Conservation (phyloP, 1,140 invertebrate species). For the Orchesella cincta region DNA sequence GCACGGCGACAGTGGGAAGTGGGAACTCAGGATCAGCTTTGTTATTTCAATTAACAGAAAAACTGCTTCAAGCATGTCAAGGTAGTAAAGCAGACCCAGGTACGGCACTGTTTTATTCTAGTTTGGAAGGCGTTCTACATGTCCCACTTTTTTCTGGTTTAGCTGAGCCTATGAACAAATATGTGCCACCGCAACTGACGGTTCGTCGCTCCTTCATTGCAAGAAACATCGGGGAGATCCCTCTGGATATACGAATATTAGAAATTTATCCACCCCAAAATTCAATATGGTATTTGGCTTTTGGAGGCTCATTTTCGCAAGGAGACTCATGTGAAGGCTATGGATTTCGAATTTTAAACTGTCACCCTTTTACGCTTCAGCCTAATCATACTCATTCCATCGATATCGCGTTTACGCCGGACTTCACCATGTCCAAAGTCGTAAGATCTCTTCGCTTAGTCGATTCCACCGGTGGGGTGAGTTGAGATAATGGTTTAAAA, state of each 20-base stretch:
- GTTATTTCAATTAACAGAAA: slow-evolving; percentile 80
- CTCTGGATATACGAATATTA: slow-evolving; percentile 62
- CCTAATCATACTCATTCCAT: slow-evolving; percentile 83
- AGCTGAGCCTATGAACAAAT: slow-evolving; percentile 60
- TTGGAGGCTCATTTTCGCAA: slow-evolving; percentile 67
- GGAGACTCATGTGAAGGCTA: slow-evolving; percentile 77
- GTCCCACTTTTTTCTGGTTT: no score
- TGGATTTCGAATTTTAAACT: slow-evolving; percentile 83
- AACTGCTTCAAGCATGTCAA: slow-evolving; percentile 80
- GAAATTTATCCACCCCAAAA: slow-evolving; percentile 48
- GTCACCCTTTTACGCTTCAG: slow-evolving; percentile 73
- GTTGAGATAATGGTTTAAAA: not conserved
- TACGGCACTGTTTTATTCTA: slow-evolving; percentile 40
- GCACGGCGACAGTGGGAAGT: slow-evolving; percentile 85
- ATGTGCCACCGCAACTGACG: slow-evolving; percentile 68
- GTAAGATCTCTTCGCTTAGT: slow-evolving; percentile 61
- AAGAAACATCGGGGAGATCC: slow-evolving; percentile 81
- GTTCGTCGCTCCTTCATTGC: slow-evolving; percentile 84
- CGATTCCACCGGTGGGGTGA: slow-evolving; percentile 45
- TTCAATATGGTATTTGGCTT: slow-evolving; percentile 42
- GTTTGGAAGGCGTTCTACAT: no score
- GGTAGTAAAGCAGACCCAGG: no score
- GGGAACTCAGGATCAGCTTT: slow-evolving; percentile 75
- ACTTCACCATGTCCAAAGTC: slow-evolving; percentile 83
- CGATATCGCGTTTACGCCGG: slow-evolving; percentile 88